Evolutionary conservation across 1,140 invertebrate genomes (phyloP).

Genomic region (Neelides sp.): DNA sequence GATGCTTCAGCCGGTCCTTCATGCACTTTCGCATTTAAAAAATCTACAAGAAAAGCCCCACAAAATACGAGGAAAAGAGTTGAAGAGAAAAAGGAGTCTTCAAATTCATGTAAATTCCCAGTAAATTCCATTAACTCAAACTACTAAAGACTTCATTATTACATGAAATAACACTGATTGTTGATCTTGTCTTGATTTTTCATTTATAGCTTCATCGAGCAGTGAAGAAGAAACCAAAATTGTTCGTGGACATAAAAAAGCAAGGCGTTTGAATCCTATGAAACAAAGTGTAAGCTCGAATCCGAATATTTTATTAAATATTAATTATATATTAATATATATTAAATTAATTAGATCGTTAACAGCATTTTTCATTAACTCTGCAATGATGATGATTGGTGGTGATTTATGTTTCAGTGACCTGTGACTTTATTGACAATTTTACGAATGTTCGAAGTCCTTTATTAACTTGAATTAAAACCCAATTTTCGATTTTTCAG

Average conservation of each 20-base stretch:
- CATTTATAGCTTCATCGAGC: slow-evolving; percentile 21
- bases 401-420: too few relatives aligned
- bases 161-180: neutral
- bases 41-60: slow-evolving; percentile 13
- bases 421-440: too few relatives aligned
- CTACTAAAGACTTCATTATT: neutral
- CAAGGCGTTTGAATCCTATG: slow-evolving; percentile 34
- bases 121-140: slow-evolving; percentile 5
- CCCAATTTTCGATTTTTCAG: too few relatives aligned
- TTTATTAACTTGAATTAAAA: too few relatives aligned
- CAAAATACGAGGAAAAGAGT: slow-evolving; percentile 22
- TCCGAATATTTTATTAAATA: slow-evolving; percentile 3
- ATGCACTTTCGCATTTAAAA: slow-evolving; percentile 31
- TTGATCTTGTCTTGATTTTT: slow-evolving; percentile 3
- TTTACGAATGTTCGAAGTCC: too few relatives aligned
- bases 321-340: slow-evolving; percentile 8
- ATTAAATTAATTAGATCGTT: too few relatives aligned
- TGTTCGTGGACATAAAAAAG: slow-evolving; percentile 33
- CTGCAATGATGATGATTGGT: too few relatives aligned
- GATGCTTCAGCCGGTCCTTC: slow-evolving; percentile 1
- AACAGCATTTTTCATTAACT: too few relatives aligned
- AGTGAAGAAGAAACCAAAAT: slow-evolving; percentile 40
- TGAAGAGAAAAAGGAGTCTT: slow-evolving; percentile 13
- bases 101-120: slow-evolving; percentile 8
- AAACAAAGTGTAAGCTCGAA: slow-evolving; percentile 36